A percentile compares a stretch with the other conserved stretches of the same genome.
phyloP scores from a whole-genome alignment of 2,113 vertebrate genomes.

The Myotis lucifugus region DNA sequence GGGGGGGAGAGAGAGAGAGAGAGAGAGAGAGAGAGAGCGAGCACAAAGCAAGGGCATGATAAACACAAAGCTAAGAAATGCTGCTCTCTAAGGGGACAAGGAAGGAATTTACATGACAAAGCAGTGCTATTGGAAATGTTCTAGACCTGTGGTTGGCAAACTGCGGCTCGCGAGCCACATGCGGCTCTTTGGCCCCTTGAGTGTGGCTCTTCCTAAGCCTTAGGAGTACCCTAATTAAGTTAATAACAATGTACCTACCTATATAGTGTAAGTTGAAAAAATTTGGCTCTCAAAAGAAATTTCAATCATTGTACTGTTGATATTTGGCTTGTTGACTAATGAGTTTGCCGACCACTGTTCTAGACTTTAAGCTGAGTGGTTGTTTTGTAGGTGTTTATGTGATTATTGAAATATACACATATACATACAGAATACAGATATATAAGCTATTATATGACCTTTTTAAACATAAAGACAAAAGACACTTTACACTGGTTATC shows the following conservation, averaged over 20 bases:
- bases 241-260: too few relatives aligned
- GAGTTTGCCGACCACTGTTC: not conserved
- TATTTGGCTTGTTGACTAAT: too few relatives aligned
- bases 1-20: not conserved
- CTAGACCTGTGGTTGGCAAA: too few relatives aligned
- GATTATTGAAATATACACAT: not conserved
- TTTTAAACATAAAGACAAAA: slow-evolving; percentile 27
- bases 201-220: too few relatives aligned
- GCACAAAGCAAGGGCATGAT: not conserved
- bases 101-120: not conserved
- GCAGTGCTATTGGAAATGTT: not conserved
- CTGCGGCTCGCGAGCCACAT: too few relatives aligned
- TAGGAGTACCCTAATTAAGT: too few relatives aligned
- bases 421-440: not conserved
- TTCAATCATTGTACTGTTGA: too few relatives aligned
- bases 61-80: not conserved
- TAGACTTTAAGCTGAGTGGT: too few relatives aligned
- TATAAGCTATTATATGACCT: not conserved
- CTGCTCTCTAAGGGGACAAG: not conserved
- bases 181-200: too few relatives aligned
- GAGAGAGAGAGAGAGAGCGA: not conserved
- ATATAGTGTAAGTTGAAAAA: too few relatives aligned
- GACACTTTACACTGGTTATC: slow-evolving; percentile 20
- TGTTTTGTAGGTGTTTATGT: not conserved
- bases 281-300: too few relatives aligned